Evolutionary conservation across 2,113 vertebrate species (phyloP).

Genomic region (Sigmodon hispidus): DNA sequence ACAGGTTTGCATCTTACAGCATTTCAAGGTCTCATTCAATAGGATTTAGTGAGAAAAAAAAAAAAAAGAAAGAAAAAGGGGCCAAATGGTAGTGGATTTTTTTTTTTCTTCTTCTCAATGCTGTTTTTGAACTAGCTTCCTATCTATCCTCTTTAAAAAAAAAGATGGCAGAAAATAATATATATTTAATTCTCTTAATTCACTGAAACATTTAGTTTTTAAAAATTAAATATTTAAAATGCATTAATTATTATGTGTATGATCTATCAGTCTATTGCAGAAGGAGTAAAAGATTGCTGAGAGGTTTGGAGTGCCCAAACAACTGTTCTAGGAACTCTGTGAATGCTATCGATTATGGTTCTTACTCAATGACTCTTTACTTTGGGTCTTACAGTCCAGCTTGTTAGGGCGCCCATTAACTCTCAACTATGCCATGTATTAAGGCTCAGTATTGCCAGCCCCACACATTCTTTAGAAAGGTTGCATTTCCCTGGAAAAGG

Average conservation of each 20-base stretch:
- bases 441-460: not conserved
- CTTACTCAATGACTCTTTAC: not conserved
- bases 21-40: slow-evolving; percentile 80
- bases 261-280: not conserved
- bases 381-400: slow-evolving; percentile 6
- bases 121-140: slow-evolving; percentile 23
- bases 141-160: slow-evolving; percentile 47
- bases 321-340: not conserved
- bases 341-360: not conserved
- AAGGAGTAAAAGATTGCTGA: slow-evolving; percentile 42
- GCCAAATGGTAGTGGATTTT: not conserved
- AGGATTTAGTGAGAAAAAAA: slow-evolving; percentile 63
- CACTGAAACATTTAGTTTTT: slow-evolving; percentile 46
- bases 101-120: not conserved
- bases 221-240: slow-evolving; percentile 31
- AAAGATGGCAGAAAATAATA: not conserved
- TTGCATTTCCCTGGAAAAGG: not conserved
- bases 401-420: slow-evolving; percentile 35
- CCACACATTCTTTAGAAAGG: not conserved
- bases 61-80: not conserved
- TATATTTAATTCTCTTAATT: slow-evolving; percentile 1
- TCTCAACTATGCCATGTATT: slow-evolving; percentile 22
- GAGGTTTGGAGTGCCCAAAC: not conserved
- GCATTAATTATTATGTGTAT: not conserved
- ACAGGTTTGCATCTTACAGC: slow-evolving; percentile 81